phyloP scores from a whole-genome alignment of 2,797 vertebrate species.

The Cyprinodon diabolis region DNA sequence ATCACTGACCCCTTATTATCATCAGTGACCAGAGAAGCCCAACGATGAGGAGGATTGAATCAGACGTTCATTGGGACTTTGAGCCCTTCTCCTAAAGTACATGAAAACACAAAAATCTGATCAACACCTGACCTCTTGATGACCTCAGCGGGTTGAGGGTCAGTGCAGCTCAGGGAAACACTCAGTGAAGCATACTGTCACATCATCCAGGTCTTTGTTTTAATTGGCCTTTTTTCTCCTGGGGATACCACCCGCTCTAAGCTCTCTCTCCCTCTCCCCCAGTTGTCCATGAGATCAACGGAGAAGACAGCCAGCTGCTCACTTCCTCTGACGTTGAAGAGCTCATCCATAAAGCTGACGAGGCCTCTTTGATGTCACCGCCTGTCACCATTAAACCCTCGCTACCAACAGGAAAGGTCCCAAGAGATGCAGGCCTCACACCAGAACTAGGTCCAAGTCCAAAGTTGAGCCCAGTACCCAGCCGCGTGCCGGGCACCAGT shows the following conservation, averaged over 20 bases:
- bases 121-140: conserved; percentile 7
- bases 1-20: not conserved
- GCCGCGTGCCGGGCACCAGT: not conserved
- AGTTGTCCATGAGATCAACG: conserved; percentile 92
- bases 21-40: no score
- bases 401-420: conserved; percentile 64
- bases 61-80: not conserved
- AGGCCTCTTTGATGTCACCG: conserved; percentile 80
- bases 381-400: conserved; percentile 29
- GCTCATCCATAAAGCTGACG: conserved; percentile 91
- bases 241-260: not conserved
- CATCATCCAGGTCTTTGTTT: conserved; percentile 2
- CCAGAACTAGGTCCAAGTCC: not conserved
- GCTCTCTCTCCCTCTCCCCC: conserved; percentile 14
- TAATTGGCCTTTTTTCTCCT: conserved; percentile 18
- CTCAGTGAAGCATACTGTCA: not conserved
- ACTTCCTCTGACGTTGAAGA: conserved; percentile 92
- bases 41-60: not conserved
- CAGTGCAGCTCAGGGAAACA: not conserved
- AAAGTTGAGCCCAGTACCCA: not conserved
- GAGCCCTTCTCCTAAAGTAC: conserved; percentile 22
- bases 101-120: not conserved
- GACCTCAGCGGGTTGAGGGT: not conserved
- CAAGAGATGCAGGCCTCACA: conserved; percentile 58
- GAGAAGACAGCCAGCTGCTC: conserved; percentile 86